These are phyloP conservation scores for Sitodiplosis mosellana DNA, from an alignment of 1,140 invertebrate genomes.

Conservation along the genomic window DNA sequence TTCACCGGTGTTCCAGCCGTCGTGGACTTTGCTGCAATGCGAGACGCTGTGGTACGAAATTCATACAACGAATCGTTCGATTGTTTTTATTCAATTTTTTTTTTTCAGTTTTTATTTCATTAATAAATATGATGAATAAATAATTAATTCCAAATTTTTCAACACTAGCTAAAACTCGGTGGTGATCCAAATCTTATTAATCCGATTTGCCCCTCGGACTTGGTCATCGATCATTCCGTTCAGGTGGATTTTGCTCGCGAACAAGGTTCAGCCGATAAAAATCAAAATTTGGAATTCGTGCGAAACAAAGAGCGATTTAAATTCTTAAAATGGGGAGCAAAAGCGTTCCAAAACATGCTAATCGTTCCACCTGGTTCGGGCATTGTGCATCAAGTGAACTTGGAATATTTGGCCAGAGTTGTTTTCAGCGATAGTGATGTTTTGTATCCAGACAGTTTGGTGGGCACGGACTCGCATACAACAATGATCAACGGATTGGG, in stretches of 20 bases:
- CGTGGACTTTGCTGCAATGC: conserved; percentile 97
- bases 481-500: conserved; percentile 95
- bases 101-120: too few relatives aligned
- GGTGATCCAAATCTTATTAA: conserved; percentile 89
- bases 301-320: conserved; percentile 91
- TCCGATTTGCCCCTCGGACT: conserved; percentile 89
- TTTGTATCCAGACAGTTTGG: conserved; percentile 87
- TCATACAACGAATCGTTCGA: too few relatives aligned
- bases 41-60: conserved; percentile 92
- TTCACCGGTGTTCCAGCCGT: conserved; percentile 95
- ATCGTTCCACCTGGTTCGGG: conserved; percentile 96
- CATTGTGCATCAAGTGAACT: conserved; percentile 96
- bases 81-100: too few relatives aligned
- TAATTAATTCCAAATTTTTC: too few relatives aligned
- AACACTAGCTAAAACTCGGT: conserved; percentile 57
- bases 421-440: conserved; percentile 52
- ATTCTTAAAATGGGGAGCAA: conserved; percentile 96
- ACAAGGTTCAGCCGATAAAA: conserved; percentile 71
- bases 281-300: conserved; percentile 91
- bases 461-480: conserved; percentile 98
- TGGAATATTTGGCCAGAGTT: conserved; percentile 90
- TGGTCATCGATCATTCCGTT: conserved; percentile 97
- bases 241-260: conserved; percentile 86
- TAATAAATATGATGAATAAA: too few relatives aligned
- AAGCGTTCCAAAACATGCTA: conserved; percentile 87